phyloP scores from a whole-genome alignment of 2,797 vertebrate species.

The Spinus pinus region DNA sequence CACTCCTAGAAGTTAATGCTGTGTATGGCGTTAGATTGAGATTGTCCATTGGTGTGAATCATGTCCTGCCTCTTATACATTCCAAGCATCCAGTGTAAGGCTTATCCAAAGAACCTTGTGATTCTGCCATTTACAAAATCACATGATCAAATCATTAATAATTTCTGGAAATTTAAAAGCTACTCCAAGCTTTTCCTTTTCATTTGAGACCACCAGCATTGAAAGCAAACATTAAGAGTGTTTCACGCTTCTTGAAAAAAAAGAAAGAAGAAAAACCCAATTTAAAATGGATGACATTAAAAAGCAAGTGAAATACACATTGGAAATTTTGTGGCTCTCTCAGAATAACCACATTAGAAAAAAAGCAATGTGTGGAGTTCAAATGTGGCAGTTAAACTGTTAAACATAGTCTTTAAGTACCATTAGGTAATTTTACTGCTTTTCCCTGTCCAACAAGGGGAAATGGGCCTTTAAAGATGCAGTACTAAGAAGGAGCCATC shows the following conservation, averaged over 20 bases:
- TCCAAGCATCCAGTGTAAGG: not conserved
- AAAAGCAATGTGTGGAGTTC: not conserved
- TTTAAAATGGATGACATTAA: not conserved
- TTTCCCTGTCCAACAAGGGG: not conserved
- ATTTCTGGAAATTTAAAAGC: not conserved
- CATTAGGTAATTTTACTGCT: constrained; percentile 18
- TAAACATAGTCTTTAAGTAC: not conserved
- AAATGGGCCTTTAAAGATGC: not conserved
- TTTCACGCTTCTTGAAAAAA: not conserved
- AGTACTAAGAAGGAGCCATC: constrained; percentile 16
- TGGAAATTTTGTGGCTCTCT: not conserved
- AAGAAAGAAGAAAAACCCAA: not conserved
- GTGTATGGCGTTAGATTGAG: not conserved
- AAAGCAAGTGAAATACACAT: not conserved
- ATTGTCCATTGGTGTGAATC: not conserved
- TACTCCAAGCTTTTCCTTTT: not conserved
- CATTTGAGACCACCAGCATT: not conserved
- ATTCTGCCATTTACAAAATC: not conserved
- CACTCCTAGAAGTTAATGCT: not conserved
- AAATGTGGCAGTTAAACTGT: not conserved
- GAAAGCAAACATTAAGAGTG: not conserved
- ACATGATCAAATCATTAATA: not conserved
- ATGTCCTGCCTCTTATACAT: accelerated
- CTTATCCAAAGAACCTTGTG: not conserved
- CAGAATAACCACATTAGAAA: not conserved